These are phyloP conservation scores for Pseudomugil tenellus DNA, from an alignment of 2,797 vertebrate species.

Conservation along the genomic window DNA sequence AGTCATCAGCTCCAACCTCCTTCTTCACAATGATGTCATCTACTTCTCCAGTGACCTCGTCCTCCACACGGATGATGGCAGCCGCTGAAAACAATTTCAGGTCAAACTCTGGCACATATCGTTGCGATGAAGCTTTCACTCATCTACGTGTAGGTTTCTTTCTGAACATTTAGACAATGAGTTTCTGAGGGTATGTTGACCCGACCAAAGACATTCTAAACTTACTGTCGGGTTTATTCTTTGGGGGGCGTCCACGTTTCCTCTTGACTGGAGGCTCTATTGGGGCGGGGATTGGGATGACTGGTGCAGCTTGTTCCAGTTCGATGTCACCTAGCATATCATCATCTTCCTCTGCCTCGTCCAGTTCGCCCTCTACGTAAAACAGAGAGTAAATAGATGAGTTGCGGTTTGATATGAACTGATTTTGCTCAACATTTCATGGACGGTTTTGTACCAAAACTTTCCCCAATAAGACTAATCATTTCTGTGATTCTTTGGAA, in stretches of 20 bases:
- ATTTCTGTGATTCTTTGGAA: neutral
- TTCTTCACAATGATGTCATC: slow-evolving; percentile 97
- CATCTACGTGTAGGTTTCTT: neutral
- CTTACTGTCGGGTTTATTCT: slow-evolving; percentile 80
- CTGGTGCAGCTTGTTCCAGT: slow-evolving; percentile 82
- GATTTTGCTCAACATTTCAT: neutral
- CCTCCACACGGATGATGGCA: slow-evolving; percentile 95
- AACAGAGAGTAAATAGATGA: neutral
- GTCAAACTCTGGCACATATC: slow-evolving; percentile 25
- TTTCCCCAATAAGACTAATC: neutral
- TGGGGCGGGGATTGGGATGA: slow-evolving; percentile 83
- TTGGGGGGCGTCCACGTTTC: slow-evolving; percentile 95
- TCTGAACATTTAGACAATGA: neutral
- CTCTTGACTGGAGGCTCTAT: slow-evolving; percentile 91
- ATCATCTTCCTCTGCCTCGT: slow-evolving; percentile 92
- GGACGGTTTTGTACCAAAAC: neutral
- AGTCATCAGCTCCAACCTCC: slow-evolving; percentile 86
- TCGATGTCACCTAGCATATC: slow-evolving; percentile 87
- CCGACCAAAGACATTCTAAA: neutral
- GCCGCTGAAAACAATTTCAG: slow-evolving; percentile 78
- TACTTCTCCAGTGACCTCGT: slow-evolving; percentile 92
- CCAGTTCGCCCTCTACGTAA: slow-evolving; percentile 87
- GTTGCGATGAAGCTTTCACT: neutral
- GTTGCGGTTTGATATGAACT: neutral
- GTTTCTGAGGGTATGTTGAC: neutral